Evolutionary conservation across 1,140 invertebrate species (phyloP).

Genomic region (Doryteuthis pealeii): DNA sequence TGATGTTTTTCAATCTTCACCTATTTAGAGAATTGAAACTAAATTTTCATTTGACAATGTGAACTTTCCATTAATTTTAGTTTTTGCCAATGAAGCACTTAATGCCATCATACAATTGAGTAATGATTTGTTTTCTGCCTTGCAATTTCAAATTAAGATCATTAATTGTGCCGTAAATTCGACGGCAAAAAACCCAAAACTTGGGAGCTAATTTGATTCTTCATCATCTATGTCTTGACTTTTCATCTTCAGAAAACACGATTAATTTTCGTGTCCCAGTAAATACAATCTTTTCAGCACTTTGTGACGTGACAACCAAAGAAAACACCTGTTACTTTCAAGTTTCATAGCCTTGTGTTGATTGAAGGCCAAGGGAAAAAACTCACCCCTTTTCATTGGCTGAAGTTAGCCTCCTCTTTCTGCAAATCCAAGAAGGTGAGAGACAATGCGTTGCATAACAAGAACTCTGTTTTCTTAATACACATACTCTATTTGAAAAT

Average conservation of each 20-base stretch:
- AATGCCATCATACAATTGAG: conserved; percentile 22
- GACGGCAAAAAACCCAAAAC: conserved; percentile 16
- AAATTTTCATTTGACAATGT: conserved; percentile 23
- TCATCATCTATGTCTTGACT: conserved; percentile 22
- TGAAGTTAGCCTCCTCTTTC: no score
- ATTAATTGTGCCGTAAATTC: conserved; percentile 22
- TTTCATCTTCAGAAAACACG: conserved; percentile 21
- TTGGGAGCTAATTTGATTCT: conserved; percentile 20
- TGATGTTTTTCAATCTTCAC: conserved; percentile 18
- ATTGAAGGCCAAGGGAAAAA: no score
- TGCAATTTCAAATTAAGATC: conserved; percentile 18
- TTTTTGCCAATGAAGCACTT: conserved; percentile 22
- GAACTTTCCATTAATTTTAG: conserved; percentile 20
- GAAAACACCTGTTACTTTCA: background rate
- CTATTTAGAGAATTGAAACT: conserved; percentile 18
- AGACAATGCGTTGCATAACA: no score
- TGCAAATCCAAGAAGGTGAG: no score
- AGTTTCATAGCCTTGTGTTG: no score
- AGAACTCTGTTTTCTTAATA: no score
- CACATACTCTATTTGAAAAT: no score
- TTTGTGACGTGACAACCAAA: conserved; percentile 9
- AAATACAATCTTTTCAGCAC: conserved; percentile 11
- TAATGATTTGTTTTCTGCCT: conserved; percentile 18
- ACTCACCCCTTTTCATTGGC: no score
- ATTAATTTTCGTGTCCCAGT: conserved; percentile 18